A percentile compares a stretch with the other conserved stretches of the same genome.
phyloP scores from a whole-genome alignment of 2,797 vertebrate species.

The Darevskia mixta region DNA sequence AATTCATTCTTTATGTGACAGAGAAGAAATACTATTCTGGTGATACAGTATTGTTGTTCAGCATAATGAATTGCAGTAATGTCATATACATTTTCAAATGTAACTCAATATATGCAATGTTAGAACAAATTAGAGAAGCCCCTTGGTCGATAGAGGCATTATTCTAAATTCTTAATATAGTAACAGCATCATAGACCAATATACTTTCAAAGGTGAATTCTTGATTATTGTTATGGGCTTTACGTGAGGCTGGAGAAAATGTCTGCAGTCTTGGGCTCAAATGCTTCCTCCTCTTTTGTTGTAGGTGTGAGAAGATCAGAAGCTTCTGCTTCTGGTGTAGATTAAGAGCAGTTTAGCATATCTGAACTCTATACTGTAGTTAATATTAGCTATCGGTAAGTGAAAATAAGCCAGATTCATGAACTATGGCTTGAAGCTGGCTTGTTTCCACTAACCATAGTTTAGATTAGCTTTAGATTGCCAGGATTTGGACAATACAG shows the following conservation, averaged over 20 bases:
- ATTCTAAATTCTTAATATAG: neutral
- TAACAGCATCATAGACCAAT: neutral
- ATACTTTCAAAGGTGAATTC: neutral
- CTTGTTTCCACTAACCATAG: neutral
- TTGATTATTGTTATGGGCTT: neutral
- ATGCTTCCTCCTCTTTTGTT: neutral
- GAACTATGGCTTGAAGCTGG: neutral
- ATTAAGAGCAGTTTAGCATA: neutral
- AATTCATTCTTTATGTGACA: neutral
- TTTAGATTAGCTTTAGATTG: neutral
- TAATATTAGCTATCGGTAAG: neutral
- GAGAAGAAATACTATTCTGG: neutral
- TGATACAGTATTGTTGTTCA: neutral
- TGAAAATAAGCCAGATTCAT: neutral
- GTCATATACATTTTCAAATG: neutral
- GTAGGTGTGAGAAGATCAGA: neutral
- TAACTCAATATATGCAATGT: constrained; percentile 1
- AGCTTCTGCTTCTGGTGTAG: neutral
- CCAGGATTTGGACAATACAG: neutral
- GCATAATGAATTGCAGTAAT: neutral
- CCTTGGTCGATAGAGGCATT: neutral
- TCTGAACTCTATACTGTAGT: neutral
- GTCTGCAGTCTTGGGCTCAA: too few relatives aligned
- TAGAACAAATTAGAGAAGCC: neutral
- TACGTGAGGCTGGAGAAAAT: too few relatives aligned